Percentiles rank a stretch among this genome's conserved stretches.
These are phyloP conservation scores for Aeoliscus strigatus DNA, from an alignment of 2,797 vertebrate genomes.

Conservation along the genomic window DNA sequence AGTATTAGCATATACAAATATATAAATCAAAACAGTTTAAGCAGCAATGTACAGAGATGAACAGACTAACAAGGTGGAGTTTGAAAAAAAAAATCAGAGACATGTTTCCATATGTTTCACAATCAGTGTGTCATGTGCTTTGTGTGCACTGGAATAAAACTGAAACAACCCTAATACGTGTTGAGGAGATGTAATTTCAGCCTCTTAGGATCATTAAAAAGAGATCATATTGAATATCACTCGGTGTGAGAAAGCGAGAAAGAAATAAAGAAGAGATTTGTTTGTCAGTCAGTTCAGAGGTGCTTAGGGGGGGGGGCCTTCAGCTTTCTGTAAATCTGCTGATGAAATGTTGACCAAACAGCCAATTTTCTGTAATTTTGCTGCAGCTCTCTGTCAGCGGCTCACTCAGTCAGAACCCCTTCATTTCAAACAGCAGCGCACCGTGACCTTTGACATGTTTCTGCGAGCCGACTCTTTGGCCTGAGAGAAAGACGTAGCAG, in stretches of 20 bases:
- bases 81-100: no score
- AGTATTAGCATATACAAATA: no score
- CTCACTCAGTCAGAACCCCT: slow-evolving; percentile 79
- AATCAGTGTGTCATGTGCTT: slow-evolving; percentile 46
- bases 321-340: slow-evolving; percentile 83
- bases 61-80: no score
- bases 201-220: slow-evolving; percentile 90
- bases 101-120: no score
- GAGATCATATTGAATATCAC: slow-evolving; percentile 94
- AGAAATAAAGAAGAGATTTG: slow-evolving; percentile 83
- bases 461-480: slow-evolving; percentile 69
- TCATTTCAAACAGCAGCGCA: slow-evolving; percentile 83
- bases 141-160: slow-evolving; percentile 43
- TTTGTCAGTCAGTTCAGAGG: slow-evolving; percentile 87
- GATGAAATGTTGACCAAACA: slow-evolving; percentile 98
- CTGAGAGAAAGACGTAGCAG: slow-evolving; percentile 81
- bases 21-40: no score
- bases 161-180: slow-evolving; percentile 62
- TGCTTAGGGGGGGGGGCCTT: no score
- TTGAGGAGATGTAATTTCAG: slow-evolving; percentile 79
- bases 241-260: slow-evolving; percentile 77
- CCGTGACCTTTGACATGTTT: slow-evolving; percentile 85
- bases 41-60: no score
- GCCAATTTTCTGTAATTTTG: slow-evolving; percentile 94
- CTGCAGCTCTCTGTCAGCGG: slow-evolving; percentile 80